These are phyloP conservation scores for Eulemur macaco DNA, from an alignment of 2,113 vertebrate species.

Conservation along the genomic window DNA sequence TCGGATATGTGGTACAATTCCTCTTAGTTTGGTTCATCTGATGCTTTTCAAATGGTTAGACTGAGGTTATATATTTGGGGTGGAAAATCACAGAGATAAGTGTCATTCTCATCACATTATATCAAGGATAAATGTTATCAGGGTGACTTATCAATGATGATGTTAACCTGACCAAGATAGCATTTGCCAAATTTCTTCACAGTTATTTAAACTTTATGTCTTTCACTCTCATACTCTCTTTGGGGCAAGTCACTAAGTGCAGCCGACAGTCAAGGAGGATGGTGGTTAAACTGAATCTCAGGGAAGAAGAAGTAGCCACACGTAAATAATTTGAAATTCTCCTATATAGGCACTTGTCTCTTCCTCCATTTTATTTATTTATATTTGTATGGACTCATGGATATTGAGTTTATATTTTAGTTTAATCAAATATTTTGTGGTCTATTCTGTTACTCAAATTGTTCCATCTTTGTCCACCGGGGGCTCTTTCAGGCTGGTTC, in stretches of 20 bases:
- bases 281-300: background rate
- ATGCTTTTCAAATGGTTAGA: background rate
- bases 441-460: background rate
- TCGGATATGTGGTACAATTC: background rate
- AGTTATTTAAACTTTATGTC: background rate
- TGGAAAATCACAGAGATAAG: background rate
- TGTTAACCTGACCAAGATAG: too few species aligned
- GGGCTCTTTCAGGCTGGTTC: background rate
- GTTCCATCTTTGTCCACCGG: background rate
- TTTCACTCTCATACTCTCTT: background rate
- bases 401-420: background rate
- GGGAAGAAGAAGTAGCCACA: background rate
- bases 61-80: background rate
- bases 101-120: background rate
- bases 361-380: background rate
- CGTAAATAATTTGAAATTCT: background rate
- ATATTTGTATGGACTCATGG: background rate
- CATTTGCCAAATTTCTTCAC: background rate
- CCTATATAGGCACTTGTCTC: too few species aligned
- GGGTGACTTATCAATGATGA: background rate
- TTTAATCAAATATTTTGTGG: background rate
- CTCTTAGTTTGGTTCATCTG: background rate
- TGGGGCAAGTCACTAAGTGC: background rate
- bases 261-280: background rate
- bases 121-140: background rate